A percentile compares a stretch with the other conserved stretches of the same genome.
These are phyloP conservation scores for Gila robusta DNA, from an alignment of 2,797 vertebrate species.

Conservation along the genomic window DNA sequence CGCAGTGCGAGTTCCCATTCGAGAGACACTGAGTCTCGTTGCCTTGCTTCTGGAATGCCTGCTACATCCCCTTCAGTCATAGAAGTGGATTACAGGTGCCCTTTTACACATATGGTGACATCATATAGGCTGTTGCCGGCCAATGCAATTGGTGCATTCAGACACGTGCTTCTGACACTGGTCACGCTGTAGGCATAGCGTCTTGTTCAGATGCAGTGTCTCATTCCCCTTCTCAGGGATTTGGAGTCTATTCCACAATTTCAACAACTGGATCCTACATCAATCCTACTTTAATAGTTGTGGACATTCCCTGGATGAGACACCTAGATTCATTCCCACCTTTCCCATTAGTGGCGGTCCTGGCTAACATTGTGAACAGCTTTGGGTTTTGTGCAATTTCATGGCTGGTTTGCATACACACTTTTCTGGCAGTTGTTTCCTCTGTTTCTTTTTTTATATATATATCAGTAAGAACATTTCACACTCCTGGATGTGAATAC, in stretches of 20 bases:
- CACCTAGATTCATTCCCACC: not conserved
- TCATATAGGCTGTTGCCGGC: too few relatives aligned
- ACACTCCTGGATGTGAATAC: constrained; percentile 29
- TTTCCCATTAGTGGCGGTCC: not conserved
- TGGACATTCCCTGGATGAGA: not conserved
- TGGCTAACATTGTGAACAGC: not conserved
- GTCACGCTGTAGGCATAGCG: too few relatives aligned
- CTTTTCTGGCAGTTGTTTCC: constrained; percentile 19
- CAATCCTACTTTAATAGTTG: not conserved
- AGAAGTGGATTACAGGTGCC: too few relatives aligned
- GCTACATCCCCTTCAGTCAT: too few relatives aligned
- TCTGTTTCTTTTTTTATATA: constrained; percentile 29
- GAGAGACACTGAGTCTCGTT: too few relatives aligned
- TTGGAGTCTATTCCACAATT: not conserved
- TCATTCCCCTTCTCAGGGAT: not conserved
- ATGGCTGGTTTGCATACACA: constrained; percentile 26
- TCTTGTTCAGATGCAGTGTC: too few relatives aligned
- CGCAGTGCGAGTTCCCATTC: not conserved
- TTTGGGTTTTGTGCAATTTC: constrained; percentile 13
- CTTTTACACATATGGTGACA: too few relatives aligned
- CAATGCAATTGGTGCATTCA: too few relatives aligned
- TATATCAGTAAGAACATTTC: constrained; percentile 4
- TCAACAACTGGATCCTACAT: not conserved
- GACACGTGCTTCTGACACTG: too few relatives aligned
- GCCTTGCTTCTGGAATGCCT: too few relatives aligned